phyloP scores from a whole-genome alignment of 2,888 invertebrate species.

The Stenodera caucasica region DNA sequence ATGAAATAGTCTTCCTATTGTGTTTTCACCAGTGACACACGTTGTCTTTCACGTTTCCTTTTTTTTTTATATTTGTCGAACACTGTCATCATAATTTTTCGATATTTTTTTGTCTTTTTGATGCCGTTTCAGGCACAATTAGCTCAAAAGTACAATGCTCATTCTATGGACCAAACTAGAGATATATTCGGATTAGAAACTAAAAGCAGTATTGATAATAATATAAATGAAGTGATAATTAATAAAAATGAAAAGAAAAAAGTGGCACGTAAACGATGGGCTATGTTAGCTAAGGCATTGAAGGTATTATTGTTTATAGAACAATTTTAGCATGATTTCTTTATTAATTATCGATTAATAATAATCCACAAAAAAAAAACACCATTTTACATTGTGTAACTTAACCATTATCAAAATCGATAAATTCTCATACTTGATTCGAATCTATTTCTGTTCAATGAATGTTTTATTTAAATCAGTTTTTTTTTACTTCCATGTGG shows the following conservation, averaged over 20 bases:
- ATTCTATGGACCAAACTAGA: constrained; percentile 54
- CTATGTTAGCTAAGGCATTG: constrained; percentile 68
- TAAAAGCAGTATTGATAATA: constrained; percentile 42
- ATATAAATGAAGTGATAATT: constrained; percentile 48
- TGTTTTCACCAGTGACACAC: background rate
- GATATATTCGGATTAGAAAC: constrained; percentile 47
- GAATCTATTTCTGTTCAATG: background rate
- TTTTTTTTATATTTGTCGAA: background rate
- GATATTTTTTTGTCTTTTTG: constrained; percentile 20
- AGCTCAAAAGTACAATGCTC: constrained; percentile 40
- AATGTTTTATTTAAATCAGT: too few relatives aligned
- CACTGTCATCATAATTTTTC: background rate
- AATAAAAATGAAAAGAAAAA: constrained; percentile 55
- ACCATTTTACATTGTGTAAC: background rate
- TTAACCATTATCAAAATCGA: constrained; percentile 15
- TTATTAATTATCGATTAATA: too few relatives aligned
- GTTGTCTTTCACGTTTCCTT: too few relatives aligned
- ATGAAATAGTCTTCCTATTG: constrained; percentile 30
- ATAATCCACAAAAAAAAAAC: too few relatives aligned
- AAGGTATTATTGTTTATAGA: constrained; percentile 49
- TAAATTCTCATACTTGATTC: constrained; percentile 19
- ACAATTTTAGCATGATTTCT: constrained; percentile 17
- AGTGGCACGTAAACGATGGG: constrained; percentile 70
- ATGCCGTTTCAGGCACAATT: constrained; percentile 45
- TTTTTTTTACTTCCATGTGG: too few relatives aligned